Evolutionary conservation across 2,797 vertebrate species (phyloP), one percentile per base, ranked within the genome.

Genomic region (Trachops cirrhosus): DNA sequence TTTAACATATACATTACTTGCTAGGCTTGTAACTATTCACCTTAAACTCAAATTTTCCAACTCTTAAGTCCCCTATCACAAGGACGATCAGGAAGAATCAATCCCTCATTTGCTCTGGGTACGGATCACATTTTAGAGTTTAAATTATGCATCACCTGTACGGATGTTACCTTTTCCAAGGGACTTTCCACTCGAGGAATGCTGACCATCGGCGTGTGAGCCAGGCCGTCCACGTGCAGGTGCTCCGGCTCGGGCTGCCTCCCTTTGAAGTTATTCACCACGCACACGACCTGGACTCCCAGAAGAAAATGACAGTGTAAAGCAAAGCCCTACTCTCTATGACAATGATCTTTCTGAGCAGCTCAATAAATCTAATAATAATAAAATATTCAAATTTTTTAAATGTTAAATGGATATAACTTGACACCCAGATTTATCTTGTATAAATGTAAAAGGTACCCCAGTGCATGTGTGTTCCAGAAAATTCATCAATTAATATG

Each of bases 231-330:
- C 80, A 97, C 94, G 34, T 98, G 98, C 2, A 98, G 97, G 75
- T 99, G 99, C 71, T 99, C 99, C n/a, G 98, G 98, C 97, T 99
- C 98, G 98, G 99, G 97, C 83, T 99, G 99, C 98, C 99, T 99
- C 96, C 99, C 99, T 99, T 99, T 99, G 98, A 99, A 99, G 98
- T 99, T 99, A 97, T 99, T 99, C 95, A 99, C 99, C 98, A 99
- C 99, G 97, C 99, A 99, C 92, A 99, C 99, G 97, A 99, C 99
- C 99, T 99, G 97, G 82, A 98, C 84, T 91, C 96, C 91, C 86
- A 97, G 92, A 91, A 96, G 78, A 96, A 75, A 97, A 95, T 95
- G 46, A 96, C 24, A 84, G 95, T 91, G 96, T 96, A 87, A 95
- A 95, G 78, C 96, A 64, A 39, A 97, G 74, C 14, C 62, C 71